Percentiles rank a stretch among this genome's conserved stretches.
phyloP scores from a whole-genome alignment of 2,888 invertebrate genomes.

The Thalpophila matura region DNA sequence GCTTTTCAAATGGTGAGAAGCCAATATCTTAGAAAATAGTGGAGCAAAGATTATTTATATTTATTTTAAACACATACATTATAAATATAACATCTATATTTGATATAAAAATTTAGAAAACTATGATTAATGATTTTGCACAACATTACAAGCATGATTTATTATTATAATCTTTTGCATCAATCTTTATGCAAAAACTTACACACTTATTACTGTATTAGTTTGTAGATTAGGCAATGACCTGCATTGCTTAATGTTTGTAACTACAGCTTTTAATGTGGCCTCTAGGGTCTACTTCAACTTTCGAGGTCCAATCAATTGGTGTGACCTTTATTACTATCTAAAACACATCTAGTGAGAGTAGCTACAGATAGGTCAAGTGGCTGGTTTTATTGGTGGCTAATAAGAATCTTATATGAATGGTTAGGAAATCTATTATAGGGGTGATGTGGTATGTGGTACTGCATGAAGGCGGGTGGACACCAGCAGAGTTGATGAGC shows the following conservation, averaged over 20 bases:
- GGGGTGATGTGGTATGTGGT: conserved; percentile 30
- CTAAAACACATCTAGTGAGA: conserved; percentile 42
- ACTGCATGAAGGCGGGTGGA: conserved; percentile 56
- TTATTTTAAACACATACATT: background rate
- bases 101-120: too few species aligned
- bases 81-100: too few species aligned
- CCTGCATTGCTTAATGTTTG: conserved; percentile 37
- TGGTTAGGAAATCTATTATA: conserved; percentile 19
- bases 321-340: conserved; percentile 48
- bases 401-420: conserved; percentile 54
- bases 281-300: conserved; percentile 50
- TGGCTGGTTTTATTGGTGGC: conserved; percentile 26
- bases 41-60: conserved; percentile 1
- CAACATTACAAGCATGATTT: conserved; percentile 38
- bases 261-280: conserved; percentile 36
- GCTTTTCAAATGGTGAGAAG: conserved; percentile 5
- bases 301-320: conserved; percentile 56
- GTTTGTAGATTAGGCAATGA: conserved; percentile 50
- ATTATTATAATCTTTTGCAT: conserved; percentile 24
- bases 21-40: background rate
- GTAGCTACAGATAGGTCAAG: conserved; percentile 32
- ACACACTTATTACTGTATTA: conserved; percentile 23
- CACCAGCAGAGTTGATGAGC: conserved; percentile 76
- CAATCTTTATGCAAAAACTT: conserved; percentile 17
- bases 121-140: conserved; percentile 19